Conservation (phyloP, 2,888 invertebrate genomes). For the Zaprionus bogoriensis region DNA sequence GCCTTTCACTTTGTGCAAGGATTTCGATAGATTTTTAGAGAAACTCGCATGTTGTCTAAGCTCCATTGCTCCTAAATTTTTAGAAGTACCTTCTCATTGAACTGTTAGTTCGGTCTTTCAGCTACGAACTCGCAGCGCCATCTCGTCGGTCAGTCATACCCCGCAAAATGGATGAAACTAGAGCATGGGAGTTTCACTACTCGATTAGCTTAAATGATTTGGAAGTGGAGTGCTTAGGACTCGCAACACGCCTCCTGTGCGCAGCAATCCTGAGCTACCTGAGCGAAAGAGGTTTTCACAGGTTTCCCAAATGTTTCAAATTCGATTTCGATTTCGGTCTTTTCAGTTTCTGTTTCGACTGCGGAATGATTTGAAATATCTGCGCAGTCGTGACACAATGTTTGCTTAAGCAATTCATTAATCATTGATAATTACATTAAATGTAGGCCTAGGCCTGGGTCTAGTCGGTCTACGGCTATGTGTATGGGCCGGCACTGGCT, state of each 20-base stretch:
- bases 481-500: constrained; percentile 1
- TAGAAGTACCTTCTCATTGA: too few relatives aligned
- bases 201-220: constrained; percentile 18
- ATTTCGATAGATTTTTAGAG: too few relatives aligned
- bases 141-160: not conserved
- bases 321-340: constrained; percentile 8
- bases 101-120: too few relatives aligned
- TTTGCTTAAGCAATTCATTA: constrained; percentile 78
- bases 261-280: constrained; percentile 14
- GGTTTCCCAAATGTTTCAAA: not conserved
- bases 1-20: too few relatives aligned
- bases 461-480: not conserved
- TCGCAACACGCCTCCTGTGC: constrained; percentile 13
- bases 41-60: too few relatives aligned
- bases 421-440: constrained; percentile 79
- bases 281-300: constrained; percentile 4
- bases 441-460: constrained; percentile 59
- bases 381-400: constrained; percentile 49
- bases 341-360: constrained; percentile 23
- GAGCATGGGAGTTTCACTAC: constrained; percentile 44
- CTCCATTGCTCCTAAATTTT: too few relatives aligned
- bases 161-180: constrained; percentile 5
- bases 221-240: constrained; percentile 16
- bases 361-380: constrained; percentile 25
- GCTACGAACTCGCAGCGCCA: too few relatives aligned